Conservation (phyloP, 2,888 invertebrate species). For the Eucera pruinosa region DNA sequence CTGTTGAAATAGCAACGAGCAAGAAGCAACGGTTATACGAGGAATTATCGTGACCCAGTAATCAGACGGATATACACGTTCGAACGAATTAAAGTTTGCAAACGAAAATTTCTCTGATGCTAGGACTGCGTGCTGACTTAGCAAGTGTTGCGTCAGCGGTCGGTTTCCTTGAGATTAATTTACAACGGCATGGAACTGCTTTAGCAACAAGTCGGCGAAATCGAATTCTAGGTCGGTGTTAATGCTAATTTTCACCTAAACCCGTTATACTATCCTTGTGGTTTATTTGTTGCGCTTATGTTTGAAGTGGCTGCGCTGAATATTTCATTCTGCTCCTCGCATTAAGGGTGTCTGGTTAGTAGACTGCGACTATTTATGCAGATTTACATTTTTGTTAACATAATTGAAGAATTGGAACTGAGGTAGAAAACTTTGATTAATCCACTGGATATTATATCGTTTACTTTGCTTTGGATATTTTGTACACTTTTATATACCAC, state of each 20-base stretch:
- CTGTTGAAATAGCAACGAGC: not conserved
- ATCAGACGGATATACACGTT: constrained; percentile 1
- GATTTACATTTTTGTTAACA: too few relatives aligned
- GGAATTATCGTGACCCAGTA: constrained; percentile 6
- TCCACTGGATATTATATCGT: too few relatives aligned
- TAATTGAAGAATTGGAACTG: too few relatives aligned
- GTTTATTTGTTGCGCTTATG: not conserved
- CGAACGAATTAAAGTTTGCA: constrained; percentile 24
- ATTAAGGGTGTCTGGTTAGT: too few relatives aligned
- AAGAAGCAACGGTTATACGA: constrained; percentile 18
- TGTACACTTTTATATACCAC: too few relatives aligned
- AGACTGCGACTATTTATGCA: too few relatives aligned
- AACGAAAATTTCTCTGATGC: constrained; percentile 21
- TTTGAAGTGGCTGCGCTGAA: not conserved
- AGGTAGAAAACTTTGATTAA: too few relatives aligned
- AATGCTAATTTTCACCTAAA: constrained; percentile 17
- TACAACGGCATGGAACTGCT: constrained; percentile 11
- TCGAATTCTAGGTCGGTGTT: constrained; percentile 26
- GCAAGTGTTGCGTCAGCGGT: constrained; percentile 18
- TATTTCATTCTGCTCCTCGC: not conserved
- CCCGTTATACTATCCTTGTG: not conserved
- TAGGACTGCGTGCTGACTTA: constrained; percentile 3
- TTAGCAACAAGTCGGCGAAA: constrained; percentile 30
- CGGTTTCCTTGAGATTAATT: constrained; percentile 28
- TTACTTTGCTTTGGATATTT: too few relatives aligned